These are phyloP conservation scores for Drosophila yakuba DNA, from an alignment of 1,140 invertebrate genomes.

Conservation along the genomic window DNA sequence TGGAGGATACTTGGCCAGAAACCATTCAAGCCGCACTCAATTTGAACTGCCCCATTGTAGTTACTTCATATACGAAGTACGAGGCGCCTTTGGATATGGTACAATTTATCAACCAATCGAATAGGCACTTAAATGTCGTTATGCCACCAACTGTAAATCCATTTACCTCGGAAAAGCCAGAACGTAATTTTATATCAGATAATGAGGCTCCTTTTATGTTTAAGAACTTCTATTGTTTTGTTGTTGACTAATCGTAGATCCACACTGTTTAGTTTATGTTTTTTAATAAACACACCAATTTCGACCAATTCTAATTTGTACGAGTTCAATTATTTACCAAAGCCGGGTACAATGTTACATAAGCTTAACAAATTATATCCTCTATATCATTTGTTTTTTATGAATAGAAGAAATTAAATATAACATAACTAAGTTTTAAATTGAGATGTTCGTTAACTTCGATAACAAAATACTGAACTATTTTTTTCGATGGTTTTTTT, in stretches of 20 bases:
- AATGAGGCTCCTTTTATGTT: constrained; percentile 89
- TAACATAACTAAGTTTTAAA: no score
- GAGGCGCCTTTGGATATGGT: constrained; percentile 88
- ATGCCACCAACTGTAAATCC: constrained; percentile 86
- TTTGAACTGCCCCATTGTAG: constrained; percentile 86
- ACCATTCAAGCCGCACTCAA: constrained; percentile 87
- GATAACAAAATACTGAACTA: no score
- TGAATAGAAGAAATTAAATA: no score
- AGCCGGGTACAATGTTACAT: no score
- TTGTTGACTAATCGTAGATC: constrained; percentile 72
- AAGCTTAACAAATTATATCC: no score
- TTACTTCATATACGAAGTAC: constrained; percentile 88
- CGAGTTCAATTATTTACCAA: no score
- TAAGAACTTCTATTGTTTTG: constrained; percentile 89
- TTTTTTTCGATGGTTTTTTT: no score
- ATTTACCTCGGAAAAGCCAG: constrained; percentile 88
- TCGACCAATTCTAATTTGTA: no score
- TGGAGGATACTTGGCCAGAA: constrained; percentile 88
- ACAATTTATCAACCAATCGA: constrained; percentile 85
- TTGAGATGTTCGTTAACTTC: no score
- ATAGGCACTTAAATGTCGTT: constrained; percentile 85
- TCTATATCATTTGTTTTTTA: no score
- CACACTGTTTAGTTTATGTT: no score
- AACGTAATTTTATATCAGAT: constrained; percentile 90
- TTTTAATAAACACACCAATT: no score